Percentiles rank a stretch among this genome's conserved stretches.
These are phyloP conservation scores for Stenoptilia bipunctidactyla DNA, from an alignment of 2,888 invertebrate species.

Conservation along the genomic window DNA sequence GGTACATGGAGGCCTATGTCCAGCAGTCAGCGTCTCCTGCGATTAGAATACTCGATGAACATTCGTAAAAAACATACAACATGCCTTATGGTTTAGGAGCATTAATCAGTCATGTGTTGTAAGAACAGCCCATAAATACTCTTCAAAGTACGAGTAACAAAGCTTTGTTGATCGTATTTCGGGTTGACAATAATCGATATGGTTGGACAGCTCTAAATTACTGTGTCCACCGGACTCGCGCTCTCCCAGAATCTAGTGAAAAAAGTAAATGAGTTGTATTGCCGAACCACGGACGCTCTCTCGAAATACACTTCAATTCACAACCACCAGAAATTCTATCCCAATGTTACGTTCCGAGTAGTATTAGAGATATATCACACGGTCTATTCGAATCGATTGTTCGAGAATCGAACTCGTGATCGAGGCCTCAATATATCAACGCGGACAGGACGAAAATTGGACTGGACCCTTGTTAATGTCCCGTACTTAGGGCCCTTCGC, in stretches of 20 bases:
- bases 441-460: conserved; percentile 69
- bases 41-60: too few relatives aligned
- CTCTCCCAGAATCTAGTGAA: conserved; percentile 8
- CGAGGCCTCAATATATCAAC: conserved; percentile 65
- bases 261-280: conserved; percentile 48
- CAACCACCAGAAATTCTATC: conserved; percentile 23
- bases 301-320: conserved; percentile 22
- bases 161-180: not conserved
- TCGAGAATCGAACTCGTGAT: not conserved
- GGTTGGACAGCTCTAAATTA: not conserved
- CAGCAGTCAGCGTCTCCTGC: too few relatives aligned
- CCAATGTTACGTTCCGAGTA: too few relatives aligned
- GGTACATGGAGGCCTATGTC: too few relatives aligned
- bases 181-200: not conserved
- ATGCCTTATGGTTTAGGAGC: too few relatives aligned
- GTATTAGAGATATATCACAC: not conserved
- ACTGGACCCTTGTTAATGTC: conserved; percentile 69
- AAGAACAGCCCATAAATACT: too few relatives aligned
- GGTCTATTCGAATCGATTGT: not conserved
- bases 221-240: not conserved
- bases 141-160: not conserved
- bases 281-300: conserved; percentile 23
- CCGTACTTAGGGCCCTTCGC: conserved; percentile 58
- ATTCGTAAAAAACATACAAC: too few relatives aligned
- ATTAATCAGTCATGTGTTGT: not conserved